Conservation (phyloP, 2,888 invertebrate species). For the Belgica antarctica region DNA sequence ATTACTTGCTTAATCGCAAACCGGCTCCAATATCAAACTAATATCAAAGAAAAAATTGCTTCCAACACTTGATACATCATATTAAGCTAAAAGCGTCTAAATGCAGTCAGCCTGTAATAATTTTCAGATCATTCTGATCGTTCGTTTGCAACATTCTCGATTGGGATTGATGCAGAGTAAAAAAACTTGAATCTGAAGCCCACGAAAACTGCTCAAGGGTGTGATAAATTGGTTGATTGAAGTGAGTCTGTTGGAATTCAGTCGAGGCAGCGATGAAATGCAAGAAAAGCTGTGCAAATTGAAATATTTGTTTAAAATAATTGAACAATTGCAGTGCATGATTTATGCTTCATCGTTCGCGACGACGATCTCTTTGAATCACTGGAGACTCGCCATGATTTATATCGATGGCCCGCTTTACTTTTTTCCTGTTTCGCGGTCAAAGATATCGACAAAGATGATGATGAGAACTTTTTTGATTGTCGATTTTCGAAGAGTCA, state of each 20-base stretch:
- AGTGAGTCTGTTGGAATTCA: background rate
- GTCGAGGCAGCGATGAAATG: background rate
- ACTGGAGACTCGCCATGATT: background rate
- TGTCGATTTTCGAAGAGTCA: background rate
- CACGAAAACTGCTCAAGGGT: slow-evolving; percentile 40
- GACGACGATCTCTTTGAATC: slow-evolving; percentile 18
- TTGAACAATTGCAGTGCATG: slow-evolving; percentile 36
- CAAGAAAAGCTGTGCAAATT: background rate
- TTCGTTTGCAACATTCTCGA: slow-evolving; percentile 22
- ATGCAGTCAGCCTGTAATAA: background rate
- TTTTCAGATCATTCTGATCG: background rate
- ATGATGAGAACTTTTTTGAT: slow-evolving; percentile 18
- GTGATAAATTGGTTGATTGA: slow-evolving; percentile 44
- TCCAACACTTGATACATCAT: no score
- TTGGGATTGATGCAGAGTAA: background rate
- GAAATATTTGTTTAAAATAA: slow-evolving; percentile 23
- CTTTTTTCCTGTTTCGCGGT: background rate
- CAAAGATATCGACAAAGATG: no score
- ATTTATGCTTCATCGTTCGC: background rate
- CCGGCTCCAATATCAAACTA: no score
- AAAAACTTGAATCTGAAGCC: slow-evolving; percentile 7
- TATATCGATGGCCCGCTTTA: background rate
- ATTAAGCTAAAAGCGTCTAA: no score
- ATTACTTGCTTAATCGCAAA: no score
- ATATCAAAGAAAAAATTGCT: no score